Evolutionary conservation across 2,113 vertebrate genomes (phyloP).

Genomic region (Coregonus clupeaformis): DNA sequence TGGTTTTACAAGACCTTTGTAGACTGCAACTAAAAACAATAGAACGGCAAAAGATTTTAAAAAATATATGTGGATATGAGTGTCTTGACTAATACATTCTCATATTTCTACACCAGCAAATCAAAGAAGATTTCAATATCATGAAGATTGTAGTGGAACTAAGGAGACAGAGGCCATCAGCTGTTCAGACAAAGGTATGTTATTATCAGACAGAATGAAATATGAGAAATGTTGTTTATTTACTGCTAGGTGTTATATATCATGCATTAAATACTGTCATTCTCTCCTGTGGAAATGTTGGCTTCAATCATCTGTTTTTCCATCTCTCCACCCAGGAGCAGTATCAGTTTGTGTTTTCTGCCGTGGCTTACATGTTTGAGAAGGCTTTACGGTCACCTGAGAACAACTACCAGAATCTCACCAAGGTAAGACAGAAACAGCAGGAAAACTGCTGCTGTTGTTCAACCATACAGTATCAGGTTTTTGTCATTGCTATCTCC

Average conservation of each 20-base stretch:
- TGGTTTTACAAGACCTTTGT: too few species aligned
- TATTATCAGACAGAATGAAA: too few species aligned
- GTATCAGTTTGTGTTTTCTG: constrained; percentile 70
- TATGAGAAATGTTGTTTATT: too few species aligned
- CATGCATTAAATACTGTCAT: too few species aligned
- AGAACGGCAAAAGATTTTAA: too few species aligned
- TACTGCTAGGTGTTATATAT: too few species aligned
- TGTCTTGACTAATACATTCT: neutral
- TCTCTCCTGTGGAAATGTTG: too few species aligned
- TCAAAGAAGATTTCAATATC: constrained; percentile 75
- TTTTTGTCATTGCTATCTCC: too few species aligned
- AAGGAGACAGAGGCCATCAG: constrained; percentile 69
- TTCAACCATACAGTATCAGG: too few species aligned
- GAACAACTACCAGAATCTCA: constrained; percentile 39
- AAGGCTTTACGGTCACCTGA: constrained; percentile 34
- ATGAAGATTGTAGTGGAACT: constrained; percentile 71
- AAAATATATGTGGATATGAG: too few species aligned
- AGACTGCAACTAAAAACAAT: too few species aligned
- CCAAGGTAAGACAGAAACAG: constrained; percentile 45
- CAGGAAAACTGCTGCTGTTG: too few species aligned
- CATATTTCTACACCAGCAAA: constrained; percentile 48
- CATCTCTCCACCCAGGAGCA: constrained; percentile 62
- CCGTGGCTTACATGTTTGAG: constrained; percentile 69
- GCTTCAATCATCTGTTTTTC: neutral
- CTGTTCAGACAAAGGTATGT: constrained; percentile 77